Conservation (phyloP, 2,888 invertebrate species). For the Tipula confusa region DNA sequence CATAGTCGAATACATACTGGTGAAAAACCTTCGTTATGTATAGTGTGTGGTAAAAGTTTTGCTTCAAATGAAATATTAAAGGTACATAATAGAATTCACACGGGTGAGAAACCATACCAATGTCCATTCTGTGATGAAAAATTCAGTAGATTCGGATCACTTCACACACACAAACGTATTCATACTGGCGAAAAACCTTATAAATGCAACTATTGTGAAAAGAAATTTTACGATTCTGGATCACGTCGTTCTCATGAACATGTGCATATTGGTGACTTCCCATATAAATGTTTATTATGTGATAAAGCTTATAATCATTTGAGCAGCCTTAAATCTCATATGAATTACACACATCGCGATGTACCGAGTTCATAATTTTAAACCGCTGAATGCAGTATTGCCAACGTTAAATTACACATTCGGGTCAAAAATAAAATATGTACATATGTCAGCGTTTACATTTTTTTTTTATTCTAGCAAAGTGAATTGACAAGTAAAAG, state of each 20-base stretch:
- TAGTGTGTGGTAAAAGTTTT: conserved; percentile 3
- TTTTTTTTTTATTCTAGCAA: background rate
- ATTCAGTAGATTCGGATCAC: background rate
- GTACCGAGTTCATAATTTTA: background rate
- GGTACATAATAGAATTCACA: background rate
- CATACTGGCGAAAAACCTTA: conserved; percentile 26
- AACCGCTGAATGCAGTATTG: background rate
- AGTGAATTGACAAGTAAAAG: conserved; percentile 21
- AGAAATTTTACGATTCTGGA: background rate
- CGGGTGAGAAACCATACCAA: background rate
- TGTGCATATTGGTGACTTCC: background rate
- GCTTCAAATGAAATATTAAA: background rate
- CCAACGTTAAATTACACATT: background rate
- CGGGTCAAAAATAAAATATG: background rate
- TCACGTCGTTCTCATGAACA: background rate
- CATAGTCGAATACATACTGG: conserved; percentile 1
- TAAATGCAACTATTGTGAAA: conserved; percentile 26
- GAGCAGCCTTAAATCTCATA: conserved; percentile 13
- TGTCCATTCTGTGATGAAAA: background rate
- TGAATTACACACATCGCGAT: background rate
- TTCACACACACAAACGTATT: background rate
- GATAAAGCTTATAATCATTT: background rate
- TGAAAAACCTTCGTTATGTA: background rate
- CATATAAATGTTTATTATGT: conserved; percentile 21
- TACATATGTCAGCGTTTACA: background rate